Conservation (phyloP, 2,888 invertebrate genomes). For the Xestobium rufovillosum region DNA sequence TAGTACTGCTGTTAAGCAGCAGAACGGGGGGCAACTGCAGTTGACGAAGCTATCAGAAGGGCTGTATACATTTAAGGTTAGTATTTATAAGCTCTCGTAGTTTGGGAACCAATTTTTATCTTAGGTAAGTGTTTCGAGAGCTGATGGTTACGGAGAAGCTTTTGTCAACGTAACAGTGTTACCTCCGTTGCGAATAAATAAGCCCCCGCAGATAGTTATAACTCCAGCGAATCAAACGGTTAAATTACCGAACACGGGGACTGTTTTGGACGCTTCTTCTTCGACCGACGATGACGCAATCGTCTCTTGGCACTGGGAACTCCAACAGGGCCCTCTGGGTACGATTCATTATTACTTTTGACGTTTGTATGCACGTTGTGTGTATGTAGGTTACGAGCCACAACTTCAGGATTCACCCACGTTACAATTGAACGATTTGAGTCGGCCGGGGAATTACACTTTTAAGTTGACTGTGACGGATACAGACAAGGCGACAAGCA, state of each 20-base stretch:
- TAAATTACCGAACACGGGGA: conserved; percentile 81
- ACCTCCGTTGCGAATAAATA: conserved; percentile 76
- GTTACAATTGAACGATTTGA: conserved; percentile 74
- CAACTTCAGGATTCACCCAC: conserved; percentile 72
- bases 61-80: conserved; percentile 76
- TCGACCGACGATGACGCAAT: conserved; percentile 72
- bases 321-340: conserved; percentile 73
- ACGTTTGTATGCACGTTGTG: neutral
- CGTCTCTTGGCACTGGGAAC: conserved; percentile 86
- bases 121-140: conserved; percentile 65
- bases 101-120: neutral
- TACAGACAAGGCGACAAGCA: conserved; percentile 79
- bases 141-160: conserved; percentile 69
- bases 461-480: conserved; percentile 89
- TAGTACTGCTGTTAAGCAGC: conserved; percentile 64
- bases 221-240: conserved; percentile 80
- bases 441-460: conserved; percentile 81
- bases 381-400: conserved; percentile 66
- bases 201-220: conserved; percentile 76
- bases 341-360: conserved; percentile 9
- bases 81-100: conserved; percentile 1
- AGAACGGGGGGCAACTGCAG: conserved; percentile 74
- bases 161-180: conserved; percentile 85
- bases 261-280: conserved; percentile 74
- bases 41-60: conserved; percentile 81